Evolutionary conservation across 1,140 invertebrate genomes (phyloP).

Genomic region (Drosophila bocqueti): DNA sequence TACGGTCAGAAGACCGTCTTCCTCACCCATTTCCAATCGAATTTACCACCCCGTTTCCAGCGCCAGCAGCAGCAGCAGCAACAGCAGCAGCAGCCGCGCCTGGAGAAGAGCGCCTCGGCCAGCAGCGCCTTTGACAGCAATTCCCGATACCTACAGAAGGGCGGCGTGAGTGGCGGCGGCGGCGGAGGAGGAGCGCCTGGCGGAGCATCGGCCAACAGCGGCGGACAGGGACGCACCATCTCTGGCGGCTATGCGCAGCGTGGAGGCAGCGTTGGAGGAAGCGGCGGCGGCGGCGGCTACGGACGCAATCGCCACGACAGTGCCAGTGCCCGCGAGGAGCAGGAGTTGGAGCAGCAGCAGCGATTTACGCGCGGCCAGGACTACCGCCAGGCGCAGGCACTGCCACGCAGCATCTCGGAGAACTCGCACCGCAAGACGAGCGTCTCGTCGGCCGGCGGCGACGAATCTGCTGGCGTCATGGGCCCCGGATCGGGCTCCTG

Average conservation of each 20-base stretch:
- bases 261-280: constrained; percentile 30
- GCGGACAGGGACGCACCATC: constrained; percentile 61
- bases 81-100: constrained; percentile 62
- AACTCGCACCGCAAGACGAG: constrained; percentile 84
- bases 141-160: constrained; percentile 78
- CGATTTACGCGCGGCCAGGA: constrained; percentile 56
- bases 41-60: constrained; percentile 94
- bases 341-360: constrained; percentile 50
- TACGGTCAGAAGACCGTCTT: constrained; percentile 86
- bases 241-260: constrained; percentile 60
- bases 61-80: constrained; percentile 89
- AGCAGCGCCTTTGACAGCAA: constrained; percentile 85
- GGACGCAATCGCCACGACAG: constrained; percentile 80
- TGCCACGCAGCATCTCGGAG: constrained; percentile 83
- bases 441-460: constrained; percentile 78
- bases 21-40: constrained; percentile 90
- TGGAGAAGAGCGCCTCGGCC: constrained; percentile 85
- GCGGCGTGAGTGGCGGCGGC: constrained; percentile 23
- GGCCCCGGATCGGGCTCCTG: constrained; percentile 32
- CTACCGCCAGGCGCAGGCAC: constrained; percentile 62
- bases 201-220: constrained; percentile 4
- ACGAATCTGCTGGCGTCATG: constrained; percentile 31
- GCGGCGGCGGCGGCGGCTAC: constrained; percentile 60
- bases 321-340: constrained; percentile 68
- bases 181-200: not conserved